Conservation (phyloP, 2,797 vertebrate genomes). For the Loriculus beryllinus region DNA sequence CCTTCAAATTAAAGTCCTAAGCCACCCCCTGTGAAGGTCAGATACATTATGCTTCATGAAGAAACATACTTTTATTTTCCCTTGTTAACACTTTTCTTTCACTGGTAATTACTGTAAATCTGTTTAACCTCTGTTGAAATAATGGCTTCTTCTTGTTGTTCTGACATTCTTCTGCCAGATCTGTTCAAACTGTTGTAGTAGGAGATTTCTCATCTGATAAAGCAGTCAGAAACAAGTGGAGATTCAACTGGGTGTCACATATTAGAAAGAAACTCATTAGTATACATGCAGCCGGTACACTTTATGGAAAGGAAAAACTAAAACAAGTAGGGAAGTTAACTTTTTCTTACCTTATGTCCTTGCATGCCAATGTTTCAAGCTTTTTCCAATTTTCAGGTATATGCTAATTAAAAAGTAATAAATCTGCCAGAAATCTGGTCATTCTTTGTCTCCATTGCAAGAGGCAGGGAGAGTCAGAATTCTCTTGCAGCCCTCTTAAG, state of each 20-base stretch:
- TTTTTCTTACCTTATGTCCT: background rate
- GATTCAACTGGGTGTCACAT: background rate
- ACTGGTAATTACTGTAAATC: background rate
- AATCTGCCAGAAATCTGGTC: background rate
- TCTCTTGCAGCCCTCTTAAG: background rate
- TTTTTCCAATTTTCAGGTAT: background rate
- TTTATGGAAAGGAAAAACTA: background rate
- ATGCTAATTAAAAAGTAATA: background rate
- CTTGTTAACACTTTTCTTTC: background rate
- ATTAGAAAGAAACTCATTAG: background rate
- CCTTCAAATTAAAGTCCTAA: background rate
- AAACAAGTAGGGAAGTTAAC: background rate
- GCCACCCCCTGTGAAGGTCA: background rate
- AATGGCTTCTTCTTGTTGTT: background rate
- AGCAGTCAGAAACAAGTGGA: background rate
- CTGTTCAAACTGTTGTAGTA: background rate
- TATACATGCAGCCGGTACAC: background rate
- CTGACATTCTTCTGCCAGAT: background rate
- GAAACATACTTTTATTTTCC: background rate
- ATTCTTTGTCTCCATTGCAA: background rate
- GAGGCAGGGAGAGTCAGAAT: background rate
- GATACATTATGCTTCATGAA: background rate
- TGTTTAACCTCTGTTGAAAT: background rate
- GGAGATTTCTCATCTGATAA: background rate
- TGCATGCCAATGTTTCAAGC: background rate